A percentile compares a stretch with the other conserved stretches of the same genome.
These are phyloP conservation scores for Neocrepidodera transversa DNA, from an alignment of 2,888 invertebrate genomes.

Conservation along the genomic window DNA sequence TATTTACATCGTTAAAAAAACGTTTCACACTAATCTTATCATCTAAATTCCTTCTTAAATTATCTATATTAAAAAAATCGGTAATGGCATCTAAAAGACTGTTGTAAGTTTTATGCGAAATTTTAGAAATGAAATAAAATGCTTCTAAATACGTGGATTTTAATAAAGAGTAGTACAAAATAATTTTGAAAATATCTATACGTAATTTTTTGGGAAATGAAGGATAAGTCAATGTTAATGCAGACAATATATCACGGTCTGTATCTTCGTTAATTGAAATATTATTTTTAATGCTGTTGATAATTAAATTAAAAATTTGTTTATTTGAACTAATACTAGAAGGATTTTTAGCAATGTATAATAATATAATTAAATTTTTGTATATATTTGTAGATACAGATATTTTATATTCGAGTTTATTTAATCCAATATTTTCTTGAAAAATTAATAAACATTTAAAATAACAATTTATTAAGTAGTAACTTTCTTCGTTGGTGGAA, in stretches of 20 bases:
- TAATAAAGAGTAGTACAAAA: slow-evolving; percentile 42
- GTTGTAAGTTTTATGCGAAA: slow-evolving; percentile 23
- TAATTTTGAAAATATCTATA: slow-evolving; percentile 39
- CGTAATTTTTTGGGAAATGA: slow-evolving; percentile 21
- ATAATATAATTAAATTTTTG: slow-evolving; percentile 42
- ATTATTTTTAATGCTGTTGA: slow-evolving; percentile 26
- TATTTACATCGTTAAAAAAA: slow-evolving; percentile 38
- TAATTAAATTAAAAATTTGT: slow-evolving; percentile 27
- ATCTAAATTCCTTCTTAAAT: slow-evolving; percentile 36
- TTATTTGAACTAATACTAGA: neutral
- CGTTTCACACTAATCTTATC: slow-evolving; percentile 24
- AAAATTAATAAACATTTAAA: slow-evolving; percentile 42
- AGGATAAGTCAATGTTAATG: slow-evolving; percentile 39
- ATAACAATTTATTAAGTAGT: slow-evolving; percentile 42
- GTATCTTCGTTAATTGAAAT: slow-evolving; percentile 34
- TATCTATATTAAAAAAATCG: slow-evolving; percentile 36
- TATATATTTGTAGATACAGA: slow-evolving; percentile 34
- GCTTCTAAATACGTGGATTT: slow-evolving; percentile 38
- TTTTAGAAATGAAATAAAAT: slow-evolving; percentile 38
- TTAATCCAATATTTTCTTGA: slow-evolving; percentile 12
- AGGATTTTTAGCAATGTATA: slow-evolving; percentile 33
- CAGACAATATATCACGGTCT: slow-evolving; percentile 38
- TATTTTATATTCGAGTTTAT: neutral
- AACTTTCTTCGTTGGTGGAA: slow-evolving; percentile 24
- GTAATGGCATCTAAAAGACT: slow-evolving; percentile 35